A percentile compares a stretch with the other conserved stretches of the same genome.
Evolutionary conservation across 35 echinoderm and acorn worm genomes (phyloP).

Genomic region (Strongylocentrotus purpuratus): DNA sequence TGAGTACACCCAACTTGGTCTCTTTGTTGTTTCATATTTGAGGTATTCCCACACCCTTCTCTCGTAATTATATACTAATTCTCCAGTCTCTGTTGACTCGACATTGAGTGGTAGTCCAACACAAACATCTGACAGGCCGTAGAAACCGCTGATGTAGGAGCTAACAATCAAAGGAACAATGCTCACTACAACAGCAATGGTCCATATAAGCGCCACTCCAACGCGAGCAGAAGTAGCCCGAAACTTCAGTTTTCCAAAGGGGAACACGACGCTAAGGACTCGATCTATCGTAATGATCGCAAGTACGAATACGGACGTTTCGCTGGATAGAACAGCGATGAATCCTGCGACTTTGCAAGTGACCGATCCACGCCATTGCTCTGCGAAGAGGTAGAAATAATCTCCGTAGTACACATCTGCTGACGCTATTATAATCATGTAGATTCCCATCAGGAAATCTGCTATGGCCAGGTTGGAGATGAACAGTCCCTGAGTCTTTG

Average conservation of each 20-base stretch:
- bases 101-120: conserved; percentile 66
- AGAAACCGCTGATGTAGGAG: conserved; percentile 38
- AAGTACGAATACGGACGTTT: conserved; percentile 72
- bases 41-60: conserved; percentile 32
- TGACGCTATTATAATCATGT: conserved; percentile 69
- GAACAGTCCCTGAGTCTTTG: conserved; percentile 34
- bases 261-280: conserved; percentile 70
- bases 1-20: conserved; percentile 62
- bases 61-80: conserved; percentile 20
- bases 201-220: conserved; percentile 51
- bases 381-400: conserved; percentile 55
- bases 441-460: conserved; percentile 81
- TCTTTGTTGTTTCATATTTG: conserved; percentile 5
- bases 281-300: conserved; percentile 71
- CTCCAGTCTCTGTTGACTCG: conserved; percentile 41
- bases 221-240: conserved; percentile 46
- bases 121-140: conserved; percentile 72
- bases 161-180: conserved; percentile 58
- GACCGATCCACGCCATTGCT: conserved; percentile 42
- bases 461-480: conserved; percentile 72
- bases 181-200: conserved; percentile 36
- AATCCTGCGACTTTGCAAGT: conserved; percentile 64
- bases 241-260: conserved; percentile 66
- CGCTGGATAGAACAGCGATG: conserved; percentile 65
- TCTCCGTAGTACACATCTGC: conserved; percentile 62